Conservation (phyloP, 2,888 invertebrate species). For the Stenodema calcarata region DNA sequence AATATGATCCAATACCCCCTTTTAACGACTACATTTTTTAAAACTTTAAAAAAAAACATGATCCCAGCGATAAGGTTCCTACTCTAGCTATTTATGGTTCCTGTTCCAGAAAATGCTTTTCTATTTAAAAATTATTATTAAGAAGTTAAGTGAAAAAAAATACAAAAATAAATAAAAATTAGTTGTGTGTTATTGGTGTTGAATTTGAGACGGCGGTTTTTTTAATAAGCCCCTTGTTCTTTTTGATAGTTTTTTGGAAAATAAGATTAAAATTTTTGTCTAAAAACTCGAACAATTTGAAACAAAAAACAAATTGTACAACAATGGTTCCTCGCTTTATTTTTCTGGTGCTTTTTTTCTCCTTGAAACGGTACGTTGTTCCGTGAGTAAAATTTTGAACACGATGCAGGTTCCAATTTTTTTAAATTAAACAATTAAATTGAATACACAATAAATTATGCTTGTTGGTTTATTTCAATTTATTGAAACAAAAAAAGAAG, state of each 20-base stretch:
- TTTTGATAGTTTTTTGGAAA: constrained; percentile 1
- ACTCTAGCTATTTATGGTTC: constrained; percentile 62
- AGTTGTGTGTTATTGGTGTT: constrained; percentile 52
- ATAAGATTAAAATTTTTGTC: not conserved
- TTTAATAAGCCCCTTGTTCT: constrained; percentile 40
- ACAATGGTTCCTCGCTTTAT: constrained; percentile 44
- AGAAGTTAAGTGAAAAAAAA: constrained; percentile 49
- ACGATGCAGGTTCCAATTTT: not conserved
- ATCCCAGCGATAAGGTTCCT: constrained; percentile 63
- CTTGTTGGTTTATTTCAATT: constrained; percentile 38
- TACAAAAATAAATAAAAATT: constrained; percentile 40
- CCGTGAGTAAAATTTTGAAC: constrained; percentile 2
- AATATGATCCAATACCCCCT: too few species aligned
- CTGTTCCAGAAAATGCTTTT: constrained; percentile 61
- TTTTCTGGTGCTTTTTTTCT: constrained; percentile 45
- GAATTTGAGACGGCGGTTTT: constrained; percentile 44
- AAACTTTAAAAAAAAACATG: constrained; percentile 41
- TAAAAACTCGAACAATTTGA: not conserved
- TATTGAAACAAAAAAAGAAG: not conserved
- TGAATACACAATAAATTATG: not conserved
- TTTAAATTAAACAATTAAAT: not conserved
- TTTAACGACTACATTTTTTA: too few species aligned
- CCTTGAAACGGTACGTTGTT: constrained; percentile 32
- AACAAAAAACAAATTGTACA: not conserved
- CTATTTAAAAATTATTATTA: constrained; percentile 58